Percentiles rank a stretch among this genome's conserved stretches.
Evolutionary conservation across 2,113 vertebrate species (phyloP).

Genomic region (Orthonyx spaldingii): DNA sequence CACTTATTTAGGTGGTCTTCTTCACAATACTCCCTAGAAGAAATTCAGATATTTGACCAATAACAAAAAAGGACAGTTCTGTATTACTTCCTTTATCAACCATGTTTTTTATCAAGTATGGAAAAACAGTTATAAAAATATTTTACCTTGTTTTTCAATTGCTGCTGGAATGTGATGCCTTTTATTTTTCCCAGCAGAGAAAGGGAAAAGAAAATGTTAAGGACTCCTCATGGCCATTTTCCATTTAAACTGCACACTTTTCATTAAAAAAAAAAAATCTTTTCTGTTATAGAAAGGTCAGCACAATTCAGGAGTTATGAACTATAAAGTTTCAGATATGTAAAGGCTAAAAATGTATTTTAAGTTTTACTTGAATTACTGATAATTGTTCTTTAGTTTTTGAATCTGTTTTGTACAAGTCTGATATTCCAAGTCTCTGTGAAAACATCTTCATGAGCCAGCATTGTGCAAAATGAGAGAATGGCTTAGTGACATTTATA

Average conservation of each 20-base stretch:
- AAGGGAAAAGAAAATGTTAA: conserved; percentile 9
- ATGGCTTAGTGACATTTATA: not conserved
- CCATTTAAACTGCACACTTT: not conserved
- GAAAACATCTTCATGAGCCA: not conserved
- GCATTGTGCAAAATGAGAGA: not conserved
- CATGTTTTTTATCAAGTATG: not conserved
- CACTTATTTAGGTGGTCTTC: not conserved
- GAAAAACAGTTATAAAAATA: not conserved
- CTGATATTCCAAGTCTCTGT: not conserved
- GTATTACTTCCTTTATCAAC: not conserved
- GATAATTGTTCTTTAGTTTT: not conserved
- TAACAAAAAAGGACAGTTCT: not conserved
- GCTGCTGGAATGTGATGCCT: not conserved
- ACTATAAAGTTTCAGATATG: not conserved
- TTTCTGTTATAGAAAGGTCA: not conserved
- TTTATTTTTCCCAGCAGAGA: not conserved
- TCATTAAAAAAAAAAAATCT: not conserved
- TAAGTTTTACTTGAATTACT: not conserved
- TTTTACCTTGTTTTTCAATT: not conserved
- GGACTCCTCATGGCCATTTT: not conserved
- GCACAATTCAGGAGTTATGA: not conserved
- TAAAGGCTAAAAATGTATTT: not conserved
- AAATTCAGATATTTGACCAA: not conserved
- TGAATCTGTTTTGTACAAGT: not conserved
- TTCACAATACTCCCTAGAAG: not conserved